A percentile compares a stretch with the other conserved stretches of the same genome.
Conservation (phyloP, 2,113 vertebrate species). For the Phainopepla nitens region DNA sequence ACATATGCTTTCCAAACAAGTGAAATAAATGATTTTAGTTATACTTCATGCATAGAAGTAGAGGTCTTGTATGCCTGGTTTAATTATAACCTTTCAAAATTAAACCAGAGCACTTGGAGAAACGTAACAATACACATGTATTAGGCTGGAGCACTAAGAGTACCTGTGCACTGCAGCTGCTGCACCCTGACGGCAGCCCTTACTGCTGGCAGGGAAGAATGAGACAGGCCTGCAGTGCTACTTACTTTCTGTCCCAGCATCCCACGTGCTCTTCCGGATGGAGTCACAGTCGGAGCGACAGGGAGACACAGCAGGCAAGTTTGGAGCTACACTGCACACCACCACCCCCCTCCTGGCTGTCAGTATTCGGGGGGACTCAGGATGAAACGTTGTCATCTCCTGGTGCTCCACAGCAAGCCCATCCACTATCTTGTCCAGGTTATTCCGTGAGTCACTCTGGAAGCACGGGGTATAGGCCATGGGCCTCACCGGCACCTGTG, state of each 20-base stretch:
- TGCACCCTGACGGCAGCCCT: background rate
- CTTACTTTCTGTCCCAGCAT: conserved; percentile 83
- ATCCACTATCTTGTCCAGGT: conserved; percentile 90
- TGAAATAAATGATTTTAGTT: background rate
- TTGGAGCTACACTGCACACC: conserved; percentile 95
- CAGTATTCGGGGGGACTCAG: conserved; percentile 89
- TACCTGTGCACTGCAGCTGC: background rate
- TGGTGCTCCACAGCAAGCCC: conserved; percentile 83
- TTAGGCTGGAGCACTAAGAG: background rate
- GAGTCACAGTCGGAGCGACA: conserved; percentile 93
- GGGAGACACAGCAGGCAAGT: conserved; percentile 85
- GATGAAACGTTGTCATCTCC: conserved; percentile 96
- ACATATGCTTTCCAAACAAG: background rate
- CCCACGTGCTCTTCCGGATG: conserved; percentile 89
- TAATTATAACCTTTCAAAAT: background rate
- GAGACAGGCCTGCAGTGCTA: accelerated
- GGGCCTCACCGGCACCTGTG: conserved; percentile 91
- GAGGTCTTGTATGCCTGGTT: background rate
- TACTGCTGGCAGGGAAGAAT: accelerated
- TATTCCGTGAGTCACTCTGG: conserved; percentile 85
- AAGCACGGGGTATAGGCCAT: conserved; percentile 97
- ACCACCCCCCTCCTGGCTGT: conserved; percentile 87
- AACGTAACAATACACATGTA: background rate
- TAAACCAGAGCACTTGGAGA: background rate
- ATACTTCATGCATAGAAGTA: background rate